Conservation (phyloP, 2,888 invertebrate genomes). For the Ophion costatus region DNA sequence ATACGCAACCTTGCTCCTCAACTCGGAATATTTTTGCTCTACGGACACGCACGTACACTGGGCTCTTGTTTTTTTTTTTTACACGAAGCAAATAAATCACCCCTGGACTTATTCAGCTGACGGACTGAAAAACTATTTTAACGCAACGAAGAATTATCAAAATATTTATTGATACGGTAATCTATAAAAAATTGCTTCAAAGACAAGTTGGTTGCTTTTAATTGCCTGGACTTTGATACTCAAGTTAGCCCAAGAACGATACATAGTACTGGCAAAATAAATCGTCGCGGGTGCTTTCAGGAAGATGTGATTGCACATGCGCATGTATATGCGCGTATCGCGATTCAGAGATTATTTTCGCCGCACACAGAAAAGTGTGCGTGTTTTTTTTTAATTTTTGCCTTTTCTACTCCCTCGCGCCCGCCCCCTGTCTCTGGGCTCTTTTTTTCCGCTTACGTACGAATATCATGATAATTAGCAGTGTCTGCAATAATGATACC, state of each 20-base stretch:
- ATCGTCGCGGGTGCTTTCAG: background rate
- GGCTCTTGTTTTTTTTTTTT: background rate
- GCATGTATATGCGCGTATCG: conserved; percentile 30
- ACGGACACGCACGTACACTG: background rate
- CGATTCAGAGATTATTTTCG: conserved; percentile 52
- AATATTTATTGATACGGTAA: background rate
- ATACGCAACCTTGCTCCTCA: conserved; percentile 2
- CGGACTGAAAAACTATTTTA: background rate
- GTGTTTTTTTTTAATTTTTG: conserved; percentile 1
- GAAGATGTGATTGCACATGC: conserved; percentile 12
- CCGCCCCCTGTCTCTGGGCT: background rate
- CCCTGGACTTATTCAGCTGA: conserved; percentile 15
- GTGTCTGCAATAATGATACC: conserved; percentile 63
- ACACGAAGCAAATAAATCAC: background rate
- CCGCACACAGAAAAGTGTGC: conserved; percentile 20
- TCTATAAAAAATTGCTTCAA: no score
- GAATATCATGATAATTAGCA: conserved; percentile 65
- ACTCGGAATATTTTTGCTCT: conserved; percentile 26
- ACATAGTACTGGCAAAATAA: conserved; percentile 30
- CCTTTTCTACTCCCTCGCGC: background rate
- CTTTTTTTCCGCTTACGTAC: conserved; percentile 32
- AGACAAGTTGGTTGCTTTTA: no score
- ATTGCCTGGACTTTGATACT: no score
- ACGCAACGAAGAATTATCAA: no score
- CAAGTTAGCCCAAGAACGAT: no score